These are phyloP conservation scores for Caenorhabditis zanzibari DNA, from an alignment of 2,888 invertebrate genomes.

Conservation along the genomic window DNA sequence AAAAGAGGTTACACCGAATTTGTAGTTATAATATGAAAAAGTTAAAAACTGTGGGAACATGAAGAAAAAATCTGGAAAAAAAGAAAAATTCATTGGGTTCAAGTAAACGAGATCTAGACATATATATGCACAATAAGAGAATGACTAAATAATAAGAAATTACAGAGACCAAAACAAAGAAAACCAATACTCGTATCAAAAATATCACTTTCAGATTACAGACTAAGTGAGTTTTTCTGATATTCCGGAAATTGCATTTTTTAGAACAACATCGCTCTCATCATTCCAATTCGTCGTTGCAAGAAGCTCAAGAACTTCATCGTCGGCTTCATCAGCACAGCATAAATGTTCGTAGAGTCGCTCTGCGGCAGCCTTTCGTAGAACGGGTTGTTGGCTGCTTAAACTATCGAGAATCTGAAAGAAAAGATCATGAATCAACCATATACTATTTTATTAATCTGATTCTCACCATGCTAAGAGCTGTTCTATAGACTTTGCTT, in stretches of 20 bases:
- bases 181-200: conserved; percentile 11
- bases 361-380: conserved; percentile 78
- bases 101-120: conserved; percentile 15
- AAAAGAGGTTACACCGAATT: neutral
- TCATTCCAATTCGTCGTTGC: conserved; percentile 61
- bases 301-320: conserved; percentile 58
- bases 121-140: too few relatives aligned
- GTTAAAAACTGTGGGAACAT: neutral
- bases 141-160: neutral
- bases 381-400: conserved; percentile 67
- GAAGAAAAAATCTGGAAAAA: neutral
- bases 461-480: conserved; percentile 29
- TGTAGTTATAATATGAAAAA: neutral
- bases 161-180: conserved; percentile 7
- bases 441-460: conserved; percentile 13
- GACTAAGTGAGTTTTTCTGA: conserved; percentile 42
- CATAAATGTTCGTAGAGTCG: conserved; percentile 79
- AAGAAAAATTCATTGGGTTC: conserved; percentile 12
- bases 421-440: too few relatives aligned
- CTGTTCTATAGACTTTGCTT: conserved; percentile 48
- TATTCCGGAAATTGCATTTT: conserved; percentile 39
- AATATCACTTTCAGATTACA: neutral
- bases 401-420: conserved; percentile 75
- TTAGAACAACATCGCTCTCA: conserved; percentile 31
- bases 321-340: conserved; percentile 61